A percentile compares a stretch with the other conserved stretches of the same genome.
These are phyloP conservation scores for Crotalus viridis DNA, from an alignment of 2,113 vertebrate species.

Conservation along the genomic window DNA sequence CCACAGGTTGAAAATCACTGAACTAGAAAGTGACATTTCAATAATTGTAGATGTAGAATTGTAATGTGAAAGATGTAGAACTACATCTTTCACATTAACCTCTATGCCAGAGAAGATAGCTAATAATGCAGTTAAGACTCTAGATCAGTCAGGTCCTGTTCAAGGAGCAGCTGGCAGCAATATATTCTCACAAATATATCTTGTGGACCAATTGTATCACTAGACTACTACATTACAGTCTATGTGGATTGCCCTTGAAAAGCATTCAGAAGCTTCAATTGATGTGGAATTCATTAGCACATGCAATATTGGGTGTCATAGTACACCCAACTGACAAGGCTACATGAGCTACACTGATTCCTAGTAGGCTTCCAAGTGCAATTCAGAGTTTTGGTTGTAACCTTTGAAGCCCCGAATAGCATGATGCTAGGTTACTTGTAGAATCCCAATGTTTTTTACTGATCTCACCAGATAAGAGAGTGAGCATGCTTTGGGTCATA, in stretches of 20 bases:
- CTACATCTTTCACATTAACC: background rate
- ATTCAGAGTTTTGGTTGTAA: background rate
- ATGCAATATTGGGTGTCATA: background rate
- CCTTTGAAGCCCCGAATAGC: background rate
- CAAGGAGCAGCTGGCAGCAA: background rate
- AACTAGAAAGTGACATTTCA: background rate
- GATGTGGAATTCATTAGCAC: background rate
- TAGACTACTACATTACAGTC: background rate
- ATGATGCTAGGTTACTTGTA: background rate
- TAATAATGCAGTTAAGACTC: background rate
- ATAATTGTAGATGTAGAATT: background rate
- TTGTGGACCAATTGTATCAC: background rate
- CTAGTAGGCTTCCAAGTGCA: background rate
- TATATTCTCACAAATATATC: background rate
- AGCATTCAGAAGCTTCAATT: background rate
- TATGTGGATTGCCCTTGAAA: background rate
- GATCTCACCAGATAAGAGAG: background rate
- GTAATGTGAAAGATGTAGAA: background rate
- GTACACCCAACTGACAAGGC: background rate
- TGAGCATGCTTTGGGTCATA: background rate
- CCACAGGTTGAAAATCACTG: too few species aligned
- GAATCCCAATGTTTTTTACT: background rate
- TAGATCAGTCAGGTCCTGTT: background rate
- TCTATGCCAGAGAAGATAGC: background rate
- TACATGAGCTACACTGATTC: background rate